These are phyloP conservation scores for Cataglyphis cursor DNA, from an alignment of 2,888 invertebrate species.

Conservation along the genomic window DNA sequence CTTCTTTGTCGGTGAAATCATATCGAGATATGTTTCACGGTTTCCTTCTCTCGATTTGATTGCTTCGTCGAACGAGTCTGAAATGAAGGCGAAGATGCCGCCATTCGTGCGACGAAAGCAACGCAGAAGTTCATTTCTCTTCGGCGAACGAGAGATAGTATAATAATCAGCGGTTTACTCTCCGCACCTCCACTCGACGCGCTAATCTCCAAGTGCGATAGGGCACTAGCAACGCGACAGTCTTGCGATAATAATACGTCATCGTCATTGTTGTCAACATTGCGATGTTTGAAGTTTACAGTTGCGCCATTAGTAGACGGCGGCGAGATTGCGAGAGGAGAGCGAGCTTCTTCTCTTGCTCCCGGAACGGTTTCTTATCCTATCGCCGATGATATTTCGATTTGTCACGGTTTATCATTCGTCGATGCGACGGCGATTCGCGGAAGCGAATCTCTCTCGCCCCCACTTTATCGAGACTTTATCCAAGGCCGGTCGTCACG, in stretches of 20 bases:
- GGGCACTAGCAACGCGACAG: slow-evolving; percentile 2
- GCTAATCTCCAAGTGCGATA: slow-evolving; percentile 34
- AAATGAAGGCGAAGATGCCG: not conserved
- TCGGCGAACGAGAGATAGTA: slow-evolving; percentile 34
- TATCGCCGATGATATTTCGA: slow-evolving; percentile 33
- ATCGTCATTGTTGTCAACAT: slow-evolving; percentile 22
- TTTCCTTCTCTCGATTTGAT: slow-evolving; percentile 20
- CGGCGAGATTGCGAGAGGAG: slow-evolving; percentile 36
- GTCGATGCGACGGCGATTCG: slow-evolving; percentile 29
- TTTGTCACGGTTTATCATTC: slow-evolving; percentile 45
- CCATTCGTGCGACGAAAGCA: slow-evolving; percentile 15
- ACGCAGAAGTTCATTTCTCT: slow-evolving; percentile 4
- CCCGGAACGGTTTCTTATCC: slow-evolving; percentile 35
- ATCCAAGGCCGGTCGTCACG: slow-evolving; percentile 38
- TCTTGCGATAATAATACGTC: slow-evolving; percentile 34
- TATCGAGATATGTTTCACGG: slow-evolving; percentile 5
- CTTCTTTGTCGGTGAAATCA: slow-evolving; percentile 3
- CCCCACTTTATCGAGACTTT: not conserved
- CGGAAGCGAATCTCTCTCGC: slow-evolving; percentile 35
- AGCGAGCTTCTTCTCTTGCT: slow-evolving; percentile 3
- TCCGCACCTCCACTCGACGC: not conserved
- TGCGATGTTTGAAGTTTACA: slow-evolving; percentile 37
- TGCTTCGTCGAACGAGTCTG: slow-evolving; percentile 9
- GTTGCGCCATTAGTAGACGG: slow-evolving; percentile 32
- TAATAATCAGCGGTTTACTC: slow-evolving; percentile 36